These are phyloP conservation scores for Neogobius melanostomus DNA, from an alignment of 2,113 vertebrate species.

Conservation along the genomic window DNA sequence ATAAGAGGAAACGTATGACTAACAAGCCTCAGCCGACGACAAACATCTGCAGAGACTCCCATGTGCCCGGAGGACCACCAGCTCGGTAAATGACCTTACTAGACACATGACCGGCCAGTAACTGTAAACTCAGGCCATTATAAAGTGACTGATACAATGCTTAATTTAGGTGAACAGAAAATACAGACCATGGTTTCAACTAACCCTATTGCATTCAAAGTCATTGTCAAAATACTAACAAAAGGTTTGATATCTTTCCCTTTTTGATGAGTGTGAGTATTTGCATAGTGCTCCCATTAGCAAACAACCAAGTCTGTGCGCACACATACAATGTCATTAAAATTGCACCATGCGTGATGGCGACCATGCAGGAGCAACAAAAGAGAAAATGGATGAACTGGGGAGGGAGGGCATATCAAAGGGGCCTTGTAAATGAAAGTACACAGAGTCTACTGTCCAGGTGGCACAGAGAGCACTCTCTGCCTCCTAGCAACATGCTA, in stretches of 20 bases:
- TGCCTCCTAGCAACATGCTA: conserved; percentile 50
- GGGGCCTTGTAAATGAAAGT: conserved; percentile 47
- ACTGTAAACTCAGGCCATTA: conserved; percentile 17
- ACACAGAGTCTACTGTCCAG: conserved; percentile 49
- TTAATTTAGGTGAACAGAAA: background rate
- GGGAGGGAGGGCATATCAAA: conserved; percentile 39
- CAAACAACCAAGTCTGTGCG: conserved; percentile 20
- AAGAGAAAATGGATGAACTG: conserved; percentile 32
- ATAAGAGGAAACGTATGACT: conserved; percentile 52
- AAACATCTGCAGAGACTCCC: conserved; percentile 53
- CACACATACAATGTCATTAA: conserved; percentile 20
- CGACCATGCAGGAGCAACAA: conserved; percentile 43
- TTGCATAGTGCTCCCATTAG: background rate
- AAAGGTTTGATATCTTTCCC: too few relatives aligned
- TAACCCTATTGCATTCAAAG: too few relatives aligned
- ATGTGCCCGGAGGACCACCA: conserved; percentile 40
- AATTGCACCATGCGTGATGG: conserved; percentile 24
- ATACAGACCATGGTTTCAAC: background rate
- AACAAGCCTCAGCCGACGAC: conserved; percentile 37
- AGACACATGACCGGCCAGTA: conserved; percentile 20
- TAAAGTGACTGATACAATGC: background rate
- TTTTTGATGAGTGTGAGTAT: background rate
- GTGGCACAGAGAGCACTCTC: conserved; percentile 44
- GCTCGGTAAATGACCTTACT: conserved; percentile 28
- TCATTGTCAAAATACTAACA: too few relatives aligned